Percentiles rank a stretch among this genome's conserved stretches.
These are phyloP conservation scores for Seriola dumerili DNA, from an alignment of 2,113 vertebrate species.

Conservation along the genomic window DNA sequence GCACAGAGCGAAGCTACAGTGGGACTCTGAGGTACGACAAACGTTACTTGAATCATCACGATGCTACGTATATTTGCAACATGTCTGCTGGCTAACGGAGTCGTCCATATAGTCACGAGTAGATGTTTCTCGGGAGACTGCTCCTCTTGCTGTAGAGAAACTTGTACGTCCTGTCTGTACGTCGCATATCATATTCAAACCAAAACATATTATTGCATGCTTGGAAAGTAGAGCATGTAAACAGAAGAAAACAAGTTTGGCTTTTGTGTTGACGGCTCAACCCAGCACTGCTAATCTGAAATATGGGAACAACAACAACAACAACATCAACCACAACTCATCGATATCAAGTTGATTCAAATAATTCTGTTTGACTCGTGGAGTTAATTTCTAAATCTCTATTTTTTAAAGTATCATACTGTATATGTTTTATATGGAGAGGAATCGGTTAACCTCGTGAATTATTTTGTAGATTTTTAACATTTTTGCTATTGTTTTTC, in stretches of 20 bases:
- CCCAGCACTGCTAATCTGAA: constrained; percentile 37
- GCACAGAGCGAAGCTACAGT: constrained; percentile 18
- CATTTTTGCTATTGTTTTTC: constrained; percentile 60
- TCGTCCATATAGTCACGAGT: constrained; percentile 10
- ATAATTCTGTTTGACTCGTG: constrained; percentile 53
- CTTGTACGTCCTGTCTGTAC: constrained; percentile 52
- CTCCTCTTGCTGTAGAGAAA: constrained; percentile 41
- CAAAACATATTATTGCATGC: constrained; percentile 76
- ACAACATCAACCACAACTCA: constrained; percentile 31
- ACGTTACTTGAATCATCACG: constrained; percentile 68
- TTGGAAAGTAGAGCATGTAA: constrained; percentile 68
- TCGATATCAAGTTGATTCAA: constrained; percentile 18
- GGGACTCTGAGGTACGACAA: constrained; percentile 51
- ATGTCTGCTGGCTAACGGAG: constrained; percentile 22
- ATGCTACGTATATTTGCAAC: constrained; percentile 15
- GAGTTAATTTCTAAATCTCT: constrained; percentile 71
- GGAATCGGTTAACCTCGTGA: constrained; percentile 55
- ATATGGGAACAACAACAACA: constrained; percentile 62
- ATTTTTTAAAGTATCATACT: constrained; percentile 77
- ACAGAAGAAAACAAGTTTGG: constrained; percentile 24
- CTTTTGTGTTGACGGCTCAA: constrained; percentile 29
- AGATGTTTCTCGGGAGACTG: constrained; percentile 36
- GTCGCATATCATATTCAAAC: constrained; percentile 74
- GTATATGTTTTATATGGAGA: constrained; percentile 73
- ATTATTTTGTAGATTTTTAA: constrained; percentile 74